Evolutionary conservation across 2,888 invertebrate species (phyloP).

Genomic region (Dusona sp.): DNA sequence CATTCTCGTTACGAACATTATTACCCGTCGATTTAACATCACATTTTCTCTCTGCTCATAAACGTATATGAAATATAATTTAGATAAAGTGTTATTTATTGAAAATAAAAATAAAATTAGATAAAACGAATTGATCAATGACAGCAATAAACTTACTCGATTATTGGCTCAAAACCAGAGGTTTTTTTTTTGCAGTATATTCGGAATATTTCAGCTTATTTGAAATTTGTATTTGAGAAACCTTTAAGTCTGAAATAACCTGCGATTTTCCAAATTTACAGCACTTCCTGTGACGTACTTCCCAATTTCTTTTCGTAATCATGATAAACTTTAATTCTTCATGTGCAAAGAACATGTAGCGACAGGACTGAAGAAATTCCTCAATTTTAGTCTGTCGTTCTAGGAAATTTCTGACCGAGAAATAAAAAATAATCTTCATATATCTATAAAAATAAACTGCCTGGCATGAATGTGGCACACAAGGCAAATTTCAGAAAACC

Average conservation of each 20-base stretch:
- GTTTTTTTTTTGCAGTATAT: background rate
- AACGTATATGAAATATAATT: background rate
- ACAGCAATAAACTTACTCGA: background rate
- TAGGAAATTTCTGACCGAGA: background rate
- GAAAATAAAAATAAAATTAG: background rate
- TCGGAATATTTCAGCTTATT: too few species aligned
- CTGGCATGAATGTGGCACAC: background rate
- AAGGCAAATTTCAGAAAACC: background rate
- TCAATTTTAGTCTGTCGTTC: background rate
- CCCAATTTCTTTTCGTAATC: too few species aligned
- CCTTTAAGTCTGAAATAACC: background rate
- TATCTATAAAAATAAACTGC: background rate
- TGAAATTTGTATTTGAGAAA: too few species aligned
- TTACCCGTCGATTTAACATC: background rate
- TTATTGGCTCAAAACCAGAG: background rate
- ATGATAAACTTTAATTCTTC: too few species aligned
- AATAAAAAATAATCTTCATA: background rate
- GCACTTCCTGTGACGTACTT: background rate
- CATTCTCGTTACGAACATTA: slow-evolving; percentile 29
- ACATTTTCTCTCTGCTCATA: background rate
- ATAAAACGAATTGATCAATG: background rate
- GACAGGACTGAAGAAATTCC: background rate
- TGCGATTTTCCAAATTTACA: background rate
- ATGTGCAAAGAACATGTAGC: background rate
- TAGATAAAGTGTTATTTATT: background rate